phyloP scores from a whole-genome alignment of 2,797 vertebrate species.

The Sebastes umbrosus region DNA sequence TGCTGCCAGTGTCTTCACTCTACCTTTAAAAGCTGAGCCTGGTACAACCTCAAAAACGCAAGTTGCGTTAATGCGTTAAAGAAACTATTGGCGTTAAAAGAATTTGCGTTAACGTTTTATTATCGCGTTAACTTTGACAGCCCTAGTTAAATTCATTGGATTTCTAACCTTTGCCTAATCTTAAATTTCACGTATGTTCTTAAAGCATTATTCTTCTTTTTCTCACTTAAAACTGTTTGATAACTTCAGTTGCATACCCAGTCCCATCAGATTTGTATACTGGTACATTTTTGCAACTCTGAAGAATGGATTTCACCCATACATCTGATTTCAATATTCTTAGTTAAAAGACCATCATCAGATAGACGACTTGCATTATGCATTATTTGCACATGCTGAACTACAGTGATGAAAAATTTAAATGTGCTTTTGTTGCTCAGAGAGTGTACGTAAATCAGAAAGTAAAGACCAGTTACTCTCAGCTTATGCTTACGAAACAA shows the following conservation, averaged over 20 bases:
- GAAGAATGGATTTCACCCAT: neutral
- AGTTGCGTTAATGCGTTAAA: too few species aligned
- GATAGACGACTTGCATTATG: neutral
- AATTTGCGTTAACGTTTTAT: too few species aligned
- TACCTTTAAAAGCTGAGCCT: too few species aligned
- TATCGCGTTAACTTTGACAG: too few species aligned
- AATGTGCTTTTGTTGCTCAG: neutral
- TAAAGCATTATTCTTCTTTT: too few species aligned
- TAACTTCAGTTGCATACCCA: neutral
- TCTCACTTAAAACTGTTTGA: neutral
- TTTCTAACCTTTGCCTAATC: too few species aligned
- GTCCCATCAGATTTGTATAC: neutral
- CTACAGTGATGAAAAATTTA: neutral
- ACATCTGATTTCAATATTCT: neutral
- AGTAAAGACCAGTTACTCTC: conserved; percentile 28
- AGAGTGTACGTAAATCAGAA: neutral
- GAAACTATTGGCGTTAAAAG: too few species aligned
- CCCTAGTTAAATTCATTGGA: too few species aligned
- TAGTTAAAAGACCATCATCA: neutral
- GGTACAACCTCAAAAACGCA: too few species aligned
- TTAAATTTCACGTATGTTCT: neutral
- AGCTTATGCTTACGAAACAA: conserved; percentile 17
- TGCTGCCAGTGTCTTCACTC: too few species aligned
- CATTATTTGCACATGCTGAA: conserved; percentile 1
- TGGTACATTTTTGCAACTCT: neutral